phyloP scores from a whole-genome alignment of 1,140 invertebrate genomes.

The Sinella curviseta region DNA sequence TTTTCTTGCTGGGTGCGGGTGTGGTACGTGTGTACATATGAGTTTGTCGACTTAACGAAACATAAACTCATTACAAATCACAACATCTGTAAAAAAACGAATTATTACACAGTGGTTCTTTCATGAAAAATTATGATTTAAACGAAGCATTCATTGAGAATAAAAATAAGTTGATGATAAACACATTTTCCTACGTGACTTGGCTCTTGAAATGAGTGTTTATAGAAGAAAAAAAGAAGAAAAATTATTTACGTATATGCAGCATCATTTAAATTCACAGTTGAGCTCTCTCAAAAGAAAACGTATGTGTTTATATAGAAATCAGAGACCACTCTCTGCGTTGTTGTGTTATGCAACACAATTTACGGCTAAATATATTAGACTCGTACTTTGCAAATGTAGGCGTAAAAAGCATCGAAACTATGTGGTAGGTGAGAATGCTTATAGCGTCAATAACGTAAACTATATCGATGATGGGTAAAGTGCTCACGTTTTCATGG shows the following conservation, averaged over 20 bases:
- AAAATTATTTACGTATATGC: too few species aligned
- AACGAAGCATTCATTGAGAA: not conserved
- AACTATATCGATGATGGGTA: not conserved
- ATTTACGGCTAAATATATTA: not conserved
- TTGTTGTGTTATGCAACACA: too few species aligned
- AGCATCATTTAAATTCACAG: not conserved
- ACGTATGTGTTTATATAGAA: not conserved
- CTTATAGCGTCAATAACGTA: conserved; percentile 3
- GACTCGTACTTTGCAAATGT: too few species aligned
- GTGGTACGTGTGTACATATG: too few species aligned
- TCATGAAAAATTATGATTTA: not conserved
- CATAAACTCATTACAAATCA: conserved; percentile 19
- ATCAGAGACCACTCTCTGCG: too few species aligned
- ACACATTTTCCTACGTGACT: conserved; percentile 21
- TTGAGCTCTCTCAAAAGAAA: not conserved
- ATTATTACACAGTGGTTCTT: not conserved
- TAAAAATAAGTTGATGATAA: not conserved
- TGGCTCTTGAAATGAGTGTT: conserved; percentile 2
- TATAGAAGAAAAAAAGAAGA: not conserved
- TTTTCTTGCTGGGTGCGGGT: too few species aligned
- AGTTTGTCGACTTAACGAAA: too few species aligned
- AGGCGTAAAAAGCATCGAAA: not conserved
- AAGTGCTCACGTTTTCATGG: conserved; percentile 25
- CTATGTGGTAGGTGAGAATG: not conserved
- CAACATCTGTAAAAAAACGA: conserved; percentile 8